Conservation (phyloP, 2,888 invertebrate genomes). For the Orthonychiurus folsomi region DNA sequence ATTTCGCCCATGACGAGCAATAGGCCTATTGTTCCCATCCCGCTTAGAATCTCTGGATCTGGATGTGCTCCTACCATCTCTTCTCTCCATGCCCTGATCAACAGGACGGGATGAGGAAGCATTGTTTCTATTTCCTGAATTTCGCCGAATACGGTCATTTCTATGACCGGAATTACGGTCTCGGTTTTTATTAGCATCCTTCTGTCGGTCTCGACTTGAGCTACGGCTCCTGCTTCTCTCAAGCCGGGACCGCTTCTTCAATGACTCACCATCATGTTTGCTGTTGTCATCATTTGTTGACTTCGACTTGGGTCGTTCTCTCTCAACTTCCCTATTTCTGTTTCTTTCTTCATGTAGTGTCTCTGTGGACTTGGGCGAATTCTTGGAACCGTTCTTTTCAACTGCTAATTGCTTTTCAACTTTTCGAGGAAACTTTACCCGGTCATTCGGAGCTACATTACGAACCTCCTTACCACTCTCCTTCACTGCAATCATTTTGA, state of each 20-base stretch:
- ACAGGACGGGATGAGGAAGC: not conserved
- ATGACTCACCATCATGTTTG: constrained; percentile 8
- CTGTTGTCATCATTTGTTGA: constrained; percentile 4
- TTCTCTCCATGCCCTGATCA: not conserved
- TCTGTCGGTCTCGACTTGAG: not conserved
- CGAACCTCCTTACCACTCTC: constrained; percentile 18
- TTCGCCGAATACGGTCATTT: not conserved
- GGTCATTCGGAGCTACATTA: constrained; percentile 18
- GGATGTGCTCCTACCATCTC: constrained; percentile 6
- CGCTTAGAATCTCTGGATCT: constrained; percentile 13
- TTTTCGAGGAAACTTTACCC: constrained; percentile 16
- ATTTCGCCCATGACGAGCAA: constrained; percentile 8
- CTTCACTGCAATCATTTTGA: constrained; percentile 25
- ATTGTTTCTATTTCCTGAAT: not conserved
- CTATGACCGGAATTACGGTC: not conserved
- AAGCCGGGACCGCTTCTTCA: not conserved
- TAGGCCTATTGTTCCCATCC: constrained; percentile 13
- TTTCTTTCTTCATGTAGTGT: not conserved
- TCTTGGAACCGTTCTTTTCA: constrained; percentile 4
- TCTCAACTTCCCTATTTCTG: not conserved
- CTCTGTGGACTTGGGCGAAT: not conserved
- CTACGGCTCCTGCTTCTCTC: constrained; percentile 9
- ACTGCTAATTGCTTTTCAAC: constrained; percentile 8
- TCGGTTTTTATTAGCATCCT: not conserved
- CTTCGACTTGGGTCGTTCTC: not conserved